A percentile compares a stretch with the other conserved stretches of the same genome.
Evolutionary conservation across 2,888 invertebrate species (phyloP).

Genomic region (Pachymerium ferrugineum): DNA sequence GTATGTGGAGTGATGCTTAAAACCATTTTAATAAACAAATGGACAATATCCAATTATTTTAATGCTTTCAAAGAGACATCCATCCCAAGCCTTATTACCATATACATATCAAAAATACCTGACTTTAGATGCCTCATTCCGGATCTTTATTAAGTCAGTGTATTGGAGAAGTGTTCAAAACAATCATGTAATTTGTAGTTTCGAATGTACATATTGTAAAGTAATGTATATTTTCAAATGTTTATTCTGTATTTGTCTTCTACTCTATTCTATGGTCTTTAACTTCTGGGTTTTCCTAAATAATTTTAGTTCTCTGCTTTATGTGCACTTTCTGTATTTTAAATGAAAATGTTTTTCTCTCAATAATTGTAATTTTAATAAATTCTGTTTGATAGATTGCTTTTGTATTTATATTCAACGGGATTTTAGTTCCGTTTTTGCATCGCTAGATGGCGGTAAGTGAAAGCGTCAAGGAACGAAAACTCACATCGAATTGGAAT

Average conservation of each 20-base stretch:
- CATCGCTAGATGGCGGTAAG: too few species aligned
- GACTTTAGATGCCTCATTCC: conserved; percentile 1
- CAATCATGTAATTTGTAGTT: neutral
- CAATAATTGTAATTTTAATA: too few species aligned
- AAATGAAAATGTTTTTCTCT: too few species aligned
- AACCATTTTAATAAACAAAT: too few species aligned
- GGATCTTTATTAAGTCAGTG: conserved; percentile 1
- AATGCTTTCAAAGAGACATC: neutral
- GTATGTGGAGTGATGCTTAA: neutral
- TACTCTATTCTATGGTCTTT: neutral
- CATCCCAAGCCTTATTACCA: conserved; percentile 16
- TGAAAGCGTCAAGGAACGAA: too few species aligned
- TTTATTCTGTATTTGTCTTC: neutral
- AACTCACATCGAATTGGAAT: too few species aligned
- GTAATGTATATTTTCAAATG: neutral
- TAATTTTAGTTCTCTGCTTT: neutral
- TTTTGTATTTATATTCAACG: too few species aligned
- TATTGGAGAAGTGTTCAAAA: neutral
- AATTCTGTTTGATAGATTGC: too few species aligned
- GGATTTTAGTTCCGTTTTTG: too few species aligned
- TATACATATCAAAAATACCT: neutral
- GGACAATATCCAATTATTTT: neutral
- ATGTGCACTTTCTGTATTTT: too few species aligned
- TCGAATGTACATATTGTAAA: conserved; percentile 1
- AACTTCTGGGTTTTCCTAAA: neutral